phyloP scores from a whole-genome alignment of 2,888 invertebrate genomes.

The Flexamia atlantica region DNA sequence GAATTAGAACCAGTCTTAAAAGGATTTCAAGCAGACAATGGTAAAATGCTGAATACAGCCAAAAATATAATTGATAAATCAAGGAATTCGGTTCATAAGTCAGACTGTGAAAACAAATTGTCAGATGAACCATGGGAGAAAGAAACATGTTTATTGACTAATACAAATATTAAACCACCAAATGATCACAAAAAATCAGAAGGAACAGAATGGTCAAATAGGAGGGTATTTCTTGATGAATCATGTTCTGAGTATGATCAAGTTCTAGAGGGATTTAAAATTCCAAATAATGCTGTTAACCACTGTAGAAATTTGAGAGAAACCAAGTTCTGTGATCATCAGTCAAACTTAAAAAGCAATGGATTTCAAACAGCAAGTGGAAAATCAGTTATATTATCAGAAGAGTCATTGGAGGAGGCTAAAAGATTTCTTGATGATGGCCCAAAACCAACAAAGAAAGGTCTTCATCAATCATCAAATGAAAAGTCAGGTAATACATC shows the following conservation, averaged over 20 bases:
- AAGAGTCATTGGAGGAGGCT: conserved; percentile 59
- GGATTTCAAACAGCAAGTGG: conserved; percentile 62
- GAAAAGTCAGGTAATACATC: conserved; percentile 67
- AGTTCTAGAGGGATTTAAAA: too few relatives aligned
- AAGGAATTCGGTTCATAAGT: neutral
- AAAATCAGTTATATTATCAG: conserved; percentile 54
- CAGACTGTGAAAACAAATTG: neutral
- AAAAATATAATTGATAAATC: conserved; percentile 49
- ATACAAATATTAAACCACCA: too few relatives aligned
- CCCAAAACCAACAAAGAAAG: neutral
- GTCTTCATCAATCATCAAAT: conserved; percentile 71
- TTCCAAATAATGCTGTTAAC: too few relatives aligned
- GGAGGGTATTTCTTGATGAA: too few relatives aligned
- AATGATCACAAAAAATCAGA: too few relatives aligned
- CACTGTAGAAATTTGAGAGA: too few relatives aligned
- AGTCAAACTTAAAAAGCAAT: too few relatives aligned
- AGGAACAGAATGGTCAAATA: too few relatives aligned
- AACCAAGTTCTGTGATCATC: too few relatives aligned
- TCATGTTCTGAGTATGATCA: too few relatives aligned
- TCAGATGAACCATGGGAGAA: too few relatives aligned
- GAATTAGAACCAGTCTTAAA: conserved; percentile 17
- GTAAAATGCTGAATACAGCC: conserved; percentile 8
- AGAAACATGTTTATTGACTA: too few relatives aligned
- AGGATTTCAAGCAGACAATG: conserved; percentile 56
- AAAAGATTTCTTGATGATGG: conserved; percentile 58